These are phyloP conservation scores for Scalopus aquaticus DNA, from an alignment of 2,113 vertebrate species.

Conservation along the genomic window DNA sequence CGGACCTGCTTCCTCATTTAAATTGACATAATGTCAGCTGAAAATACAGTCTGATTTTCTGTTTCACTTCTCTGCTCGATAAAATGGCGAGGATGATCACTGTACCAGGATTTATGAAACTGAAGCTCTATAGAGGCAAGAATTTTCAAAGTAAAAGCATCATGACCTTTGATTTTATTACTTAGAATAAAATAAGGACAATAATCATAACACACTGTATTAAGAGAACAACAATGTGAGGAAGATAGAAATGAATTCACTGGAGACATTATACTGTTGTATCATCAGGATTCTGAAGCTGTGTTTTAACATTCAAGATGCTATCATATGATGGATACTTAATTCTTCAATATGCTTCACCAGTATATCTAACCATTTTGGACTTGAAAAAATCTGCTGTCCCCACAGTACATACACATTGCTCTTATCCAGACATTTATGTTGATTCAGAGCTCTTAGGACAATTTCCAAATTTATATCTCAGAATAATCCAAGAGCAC, in stretches of 20 bases:
- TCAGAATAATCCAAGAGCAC: background rate
- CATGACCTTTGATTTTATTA: background rate
- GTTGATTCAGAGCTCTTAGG: background rate
- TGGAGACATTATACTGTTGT: background rate
- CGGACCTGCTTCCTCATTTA: constrained; percentile 8
- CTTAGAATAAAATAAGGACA: background rate
- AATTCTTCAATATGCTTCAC: constrained; percentile 1
- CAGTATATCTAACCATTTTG: background rate
- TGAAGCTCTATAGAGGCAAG: background rate
- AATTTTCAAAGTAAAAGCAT: constrained; percentile 16
- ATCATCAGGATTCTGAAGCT: background rate
- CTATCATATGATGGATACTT: background rate
- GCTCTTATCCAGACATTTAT: background rate
- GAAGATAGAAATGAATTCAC: background rate
- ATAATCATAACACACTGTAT: background rate
- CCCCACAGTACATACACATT: too few species aligned
- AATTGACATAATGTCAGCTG: background rate
- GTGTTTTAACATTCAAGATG: background rate
- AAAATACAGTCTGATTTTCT: background rate
- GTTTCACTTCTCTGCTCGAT: background rate
- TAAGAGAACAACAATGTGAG: background rate
- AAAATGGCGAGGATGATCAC: background rate
- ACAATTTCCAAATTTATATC: background rate
- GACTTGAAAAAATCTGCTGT: background rate
- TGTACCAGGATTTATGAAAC: constrained; percentile 21